A percentile compares a stretch with the other conserved stretches of the same genome.
Evolutionary conservation across 2,113 vertebrate species (phyloP).

Genomic region (Plecturocebus donacophilus): DNA sequence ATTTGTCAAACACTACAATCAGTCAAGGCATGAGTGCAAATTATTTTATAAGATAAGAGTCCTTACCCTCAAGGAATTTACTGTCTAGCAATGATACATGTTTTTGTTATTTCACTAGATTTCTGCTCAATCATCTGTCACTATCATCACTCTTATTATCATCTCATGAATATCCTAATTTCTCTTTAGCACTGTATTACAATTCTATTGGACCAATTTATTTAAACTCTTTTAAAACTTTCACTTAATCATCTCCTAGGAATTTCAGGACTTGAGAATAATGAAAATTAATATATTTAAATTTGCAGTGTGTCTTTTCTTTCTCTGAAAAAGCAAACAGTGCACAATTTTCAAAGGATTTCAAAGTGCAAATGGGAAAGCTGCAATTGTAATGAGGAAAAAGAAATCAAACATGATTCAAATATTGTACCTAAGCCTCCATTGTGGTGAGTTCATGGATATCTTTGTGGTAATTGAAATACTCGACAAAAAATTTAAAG

Average conservation of each 20-base stretch:
- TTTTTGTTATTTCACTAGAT: constrained; percentile 36
- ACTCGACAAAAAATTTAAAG: neutral
- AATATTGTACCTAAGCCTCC: neutral
- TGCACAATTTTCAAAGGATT: constrained; percentile 23
- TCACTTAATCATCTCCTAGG: neutral
- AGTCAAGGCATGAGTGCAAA: neutral
- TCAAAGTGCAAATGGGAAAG: neutral
- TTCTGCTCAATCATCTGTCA: constrained; percentile 20
- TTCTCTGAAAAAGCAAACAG: neutral
- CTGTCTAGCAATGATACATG: neutral
- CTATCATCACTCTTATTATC: constrained; percentile 22
- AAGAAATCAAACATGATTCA: neutral
- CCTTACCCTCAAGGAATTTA: neutral
- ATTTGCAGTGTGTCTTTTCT: neutral
- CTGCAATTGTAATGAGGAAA: neutral
- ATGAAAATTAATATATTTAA: constrained; percentile 36
- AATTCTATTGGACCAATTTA: constrained; percentile 40
- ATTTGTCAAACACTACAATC: neutral
- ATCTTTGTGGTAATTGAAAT: neutral
- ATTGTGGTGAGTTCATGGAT: accelerated
- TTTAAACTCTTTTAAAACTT: constrained; percentile 21
- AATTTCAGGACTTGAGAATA: constrained; percentile 27
- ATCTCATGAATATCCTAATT: constrained; percentile 8
- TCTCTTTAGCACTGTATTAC: neutral
- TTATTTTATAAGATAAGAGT: neutral